phyloP scores from a whole-genome alignment of 2,113 vertebrate species.

The Eulacestoma nigropectus region DNA sequence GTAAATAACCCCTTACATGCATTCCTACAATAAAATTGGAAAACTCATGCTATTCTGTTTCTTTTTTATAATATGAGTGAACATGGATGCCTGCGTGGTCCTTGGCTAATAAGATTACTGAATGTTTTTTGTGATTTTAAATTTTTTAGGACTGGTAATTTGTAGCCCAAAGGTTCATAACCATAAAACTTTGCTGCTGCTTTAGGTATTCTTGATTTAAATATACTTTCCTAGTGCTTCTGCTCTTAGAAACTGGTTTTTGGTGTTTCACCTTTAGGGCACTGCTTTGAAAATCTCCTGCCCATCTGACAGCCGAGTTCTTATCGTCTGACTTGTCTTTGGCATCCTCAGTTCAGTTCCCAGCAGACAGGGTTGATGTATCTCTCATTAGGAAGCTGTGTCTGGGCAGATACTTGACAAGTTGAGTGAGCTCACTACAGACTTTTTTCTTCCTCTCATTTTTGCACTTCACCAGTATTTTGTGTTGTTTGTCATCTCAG shows the following conservation, averaged over 20 bases:
- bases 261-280: not conserved
- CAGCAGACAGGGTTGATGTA: not conserved
- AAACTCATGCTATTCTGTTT: not conserved
- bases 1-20: not conserved
- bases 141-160: not conserved
- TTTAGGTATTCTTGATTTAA: not conserved
- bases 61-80: not conserved
- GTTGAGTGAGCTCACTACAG: not conserved
- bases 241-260: not conserved
- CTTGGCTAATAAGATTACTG: not conserved
- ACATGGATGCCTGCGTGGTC: not conserved
- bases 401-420: not conserved
- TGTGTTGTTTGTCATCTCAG: not conserved
- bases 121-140: not conserved
- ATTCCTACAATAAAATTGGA: constrained; percentile 2
- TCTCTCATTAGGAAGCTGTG: not conserved
- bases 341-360: not conserved
- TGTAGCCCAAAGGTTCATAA: not conserved
- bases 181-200: not conserved
- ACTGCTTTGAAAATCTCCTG: not conserved
- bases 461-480: not conserved
- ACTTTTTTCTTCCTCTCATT: not conserved
- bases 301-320: not conserved
- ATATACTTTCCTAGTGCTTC: not conserved
- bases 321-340: not conserved